These are phyloP conservation scores for Gryllus longicercus DNA, from an alignment of 2,888 invertebrate species.

Conservation along the genomic window DNA sequence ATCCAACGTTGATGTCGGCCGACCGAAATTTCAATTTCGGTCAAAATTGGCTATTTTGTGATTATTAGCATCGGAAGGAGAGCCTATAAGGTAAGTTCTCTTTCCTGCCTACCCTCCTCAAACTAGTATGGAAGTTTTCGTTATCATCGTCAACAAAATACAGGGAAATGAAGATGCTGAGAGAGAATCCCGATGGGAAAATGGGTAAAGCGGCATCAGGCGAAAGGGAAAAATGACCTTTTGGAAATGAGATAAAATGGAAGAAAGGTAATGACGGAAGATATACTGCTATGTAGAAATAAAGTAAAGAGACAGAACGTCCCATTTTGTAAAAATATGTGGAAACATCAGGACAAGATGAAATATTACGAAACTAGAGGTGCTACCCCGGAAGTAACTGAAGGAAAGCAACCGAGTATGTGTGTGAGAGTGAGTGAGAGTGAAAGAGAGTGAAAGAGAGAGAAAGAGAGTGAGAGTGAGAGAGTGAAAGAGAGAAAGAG, in stretches of 20 bases:
- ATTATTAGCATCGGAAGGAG: too few species aligned
- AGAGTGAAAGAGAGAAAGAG: not conserved
- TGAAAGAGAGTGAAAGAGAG: not conserved
- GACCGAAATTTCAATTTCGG: too few species aligned
- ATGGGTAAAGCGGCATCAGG: too few species aligned
- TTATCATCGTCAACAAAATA: not conserved
- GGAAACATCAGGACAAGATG: not conserved
- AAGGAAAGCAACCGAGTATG: not conserved
- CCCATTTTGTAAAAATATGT: not conserved
- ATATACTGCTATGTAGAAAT: not conserved
- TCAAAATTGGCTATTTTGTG: too few species aligned
- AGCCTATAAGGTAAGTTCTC: too few species aligned
- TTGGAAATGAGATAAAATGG: not conserved
- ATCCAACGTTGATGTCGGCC: too few species aligned
- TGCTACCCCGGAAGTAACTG: not conserved
- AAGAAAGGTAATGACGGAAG: constrained; percentile 20
- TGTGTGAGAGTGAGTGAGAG: too few species aligned
- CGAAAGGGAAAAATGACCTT: not conserved
- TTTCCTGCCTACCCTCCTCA: too few species aligned
- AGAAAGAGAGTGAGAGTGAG: not conserved
- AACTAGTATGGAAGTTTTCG: too few species aligned
- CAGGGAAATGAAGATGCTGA: not conserved
- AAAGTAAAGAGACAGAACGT: constrained; percentile 12
- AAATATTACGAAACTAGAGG: constrained; percentile 23
- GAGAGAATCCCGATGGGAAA: too few species aligned